Conservation (phyloP, 2,888 invertebrate genomes). For the Mythimna ferrago region DNA sequence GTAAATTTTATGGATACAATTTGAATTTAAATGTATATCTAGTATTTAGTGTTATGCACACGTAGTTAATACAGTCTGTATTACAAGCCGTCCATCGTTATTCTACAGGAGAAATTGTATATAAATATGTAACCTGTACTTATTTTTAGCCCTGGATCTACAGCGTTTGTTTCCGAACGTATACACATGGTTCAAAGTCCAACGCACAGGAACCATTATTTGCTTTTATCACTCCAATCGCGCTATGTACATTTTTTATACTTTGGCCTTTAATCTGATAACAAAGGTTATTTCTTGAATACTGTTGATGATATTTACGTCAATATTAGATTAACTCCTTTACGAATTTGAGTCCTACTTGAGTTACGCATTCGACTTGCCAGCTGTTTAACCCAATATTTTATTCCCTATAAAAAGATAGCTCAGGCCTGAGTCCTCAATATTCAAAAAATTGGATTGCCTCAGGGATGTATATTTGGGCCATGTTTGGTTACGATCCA, state of each 20-base stretch:
- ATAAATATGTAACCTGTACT: background rate
- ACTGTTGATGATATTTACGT: background rate
- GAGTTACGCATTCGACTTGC: constrained; percentile 3
- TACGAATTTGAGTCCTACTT: background rate
- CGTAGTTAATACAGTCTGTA: background rate
- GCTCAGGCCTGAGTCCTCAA: background rate
- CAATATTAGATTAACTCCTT: constrained; percentile 2
- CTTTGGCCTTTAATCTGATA: constrained; percentile 27
- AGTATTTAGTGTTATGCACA: background rate
- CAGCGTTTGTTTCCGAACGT: background rate
- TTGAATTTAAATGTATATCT: background rate
- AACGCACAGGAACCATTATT: background rate
- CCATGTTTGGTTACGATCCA: background rate
- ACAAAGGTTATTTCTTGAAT: constrained; percentile 4
- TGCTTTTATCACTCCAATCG: constrained; percentile 30
- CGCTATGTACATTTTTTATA: background rate
- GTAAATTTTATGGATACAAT: background rate
- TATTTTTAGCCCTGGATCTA: constrained; percentile 15
- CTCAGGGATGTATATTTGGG: constrained; percentile 22
- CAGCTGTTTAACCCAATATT: background rate
- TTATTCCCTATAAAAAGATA: background rate
- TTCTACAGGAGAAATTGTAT: background rate
- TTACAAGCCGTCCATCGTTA: background rate
- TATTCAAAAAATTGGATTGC: background rate
- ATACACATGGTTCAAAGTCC: constrained; percentile 24